Conservation (phyloP, 2,888 invertebrate genomes). For the Saturnia pavonia region DNA sequence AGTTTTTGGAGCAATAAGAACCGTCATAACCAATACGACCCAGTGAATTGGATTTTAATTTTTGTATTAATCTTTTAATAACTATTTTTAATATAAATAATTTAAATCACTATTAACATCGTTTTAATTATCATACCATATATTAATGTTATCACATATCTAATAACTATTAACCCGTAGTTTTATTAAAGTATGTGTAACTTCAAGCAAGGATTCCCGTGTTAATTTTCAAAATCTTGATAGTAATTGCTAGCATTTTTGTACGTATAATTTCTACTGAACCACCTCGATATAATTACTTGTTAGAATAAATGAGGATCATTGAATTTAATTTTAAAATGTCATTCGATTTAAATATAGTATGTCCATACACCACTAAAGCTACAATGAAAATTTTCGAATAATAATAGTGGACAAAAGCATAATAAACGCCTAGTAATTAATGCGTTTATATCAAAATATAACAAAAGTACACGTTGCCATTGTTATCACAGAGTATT, state of each 20-base stretch:
- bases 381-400: slow-evolving; percentile 44
- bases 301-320: neutral
- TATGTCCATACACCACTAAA: slow-evolving; percentile 22
- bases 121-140: slow-evolving; percentile 25
- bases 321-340: neutral
- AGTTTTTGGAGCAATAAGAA: neutral
- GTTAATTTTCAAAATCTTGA: no score
- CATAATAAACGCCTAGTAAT: slow-evolving; percentile 40
- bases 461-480: slow-evolving; percentile 47
- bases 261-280: no score
- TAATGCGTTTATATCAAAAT: slow-evolving; percentile 58
- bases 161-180: neutral
- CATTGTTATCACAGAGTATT: slow-evolving; percentile 55
- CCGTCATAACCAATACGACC: slow-evolving; percentile 32
- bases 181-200: neutral
- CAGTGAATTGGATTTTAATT: slow-evolving; percentile 61
- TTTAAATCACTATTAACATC: slow-evolving; percentile 55
- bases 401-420: slow-evolving; percentile 43
- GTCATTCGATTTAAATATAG: neutral
- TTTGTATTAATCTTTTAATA: slow-evolving; percentile 74
- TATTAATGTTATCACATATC: neutral
- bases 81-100: slow-evolving; percentile 78
- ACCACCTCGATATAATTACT: no score
- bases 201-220: neutral
- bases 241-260: no score